These are phyloP conservation scores for Neopipo cinnamomea DNA, from an alignment of 2,113 vertebrate genomes.

Conservation along the genomic window DNA sequence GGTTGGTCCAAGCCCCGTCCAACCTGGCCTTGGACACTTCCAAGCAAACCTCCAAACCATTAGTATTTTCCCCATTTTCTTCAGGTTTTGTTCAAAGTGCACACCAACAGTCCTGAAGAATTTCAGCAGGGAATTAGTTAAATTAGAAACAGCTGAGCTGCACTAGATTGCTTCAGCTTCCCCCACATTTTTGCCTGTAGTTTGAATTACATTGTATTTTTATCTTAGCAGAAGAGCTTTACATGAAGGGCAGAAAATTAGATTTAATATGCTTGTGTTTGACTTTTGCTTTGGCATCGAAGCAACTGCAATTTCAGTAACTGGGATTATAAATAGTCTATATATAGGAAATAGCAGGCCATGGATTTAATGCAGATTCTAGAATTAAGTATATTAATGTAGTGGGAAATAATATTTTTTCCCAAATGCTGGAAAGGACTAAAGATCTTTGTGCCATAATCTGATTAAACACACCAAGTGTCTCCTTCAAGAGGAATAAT, in stretches of 20 bases:
- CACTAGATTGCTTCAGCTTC: neutral
- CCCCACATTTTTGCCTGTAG: neutral
- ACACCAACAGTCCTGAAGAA: neutral
- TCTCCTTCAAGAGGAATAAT: neutral
- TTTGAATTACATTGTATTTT: neutral
- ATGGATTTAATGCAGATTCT: neutral
- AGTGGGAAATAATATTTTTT: neutral
- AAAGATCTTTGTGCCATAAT: neutral
- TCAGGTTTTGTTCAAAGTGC: neutral
- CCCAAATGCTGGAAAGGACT: neutral
- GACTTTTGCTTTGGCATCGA: neutral
- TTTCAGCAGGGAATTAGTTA: neutral
- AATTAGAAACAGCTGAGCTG: neutral
- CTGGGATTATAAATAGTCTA: neutral
- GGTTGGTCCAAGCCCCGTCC: fast-evolving
- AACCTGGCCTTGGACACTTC: neutral
- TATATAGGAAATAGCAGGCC: neutral
- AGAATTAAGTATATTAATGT: neutral
- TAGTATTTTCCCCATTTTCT: neutral
- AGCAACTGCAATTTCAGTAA: neutral
- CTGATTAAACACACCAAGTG: neutral
- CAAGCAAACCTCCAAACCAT: neutral
- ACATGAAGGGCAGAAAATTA: neutral
- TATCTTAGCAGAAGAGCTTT: neutral
- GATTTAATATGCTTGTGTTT: neutral